Evolutionary conservation across 2,113 vertebrate species (phyloP), one percentile per base, ranked within the genome.

Genomic region (Elanus axillaris): DNA sequence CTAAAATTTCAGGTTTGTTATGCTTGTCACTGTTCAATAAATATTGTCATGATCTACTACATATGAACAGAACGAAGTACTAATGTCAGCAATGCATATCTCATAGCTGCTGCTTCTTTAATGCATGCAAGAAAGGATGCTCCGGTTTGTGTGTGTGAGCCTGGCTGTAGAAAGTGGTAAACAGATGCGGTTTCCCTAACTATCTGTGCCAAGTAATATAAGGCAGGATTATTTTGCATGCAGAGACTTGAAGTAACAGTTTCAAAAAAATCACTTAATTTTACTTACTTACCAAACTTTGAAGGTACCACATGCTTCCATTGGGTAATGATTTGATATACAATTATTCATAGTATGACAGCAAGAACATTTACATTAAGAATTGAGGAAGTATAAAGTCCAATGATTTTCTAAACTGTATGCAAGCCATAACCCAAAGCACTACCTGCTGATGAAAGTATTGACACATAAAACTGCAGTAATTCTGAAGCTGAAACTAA

Each of bases 351-450:
- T 9, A 63, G 79, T 50, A 67, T 43, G 72, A 86, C 4, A 22
- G 68, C 27, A 92, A 75, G 76, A 94, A 78, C 58, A 78, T 56
- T 92, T 83, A 86, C 72, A 64, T 78, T 71, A 87, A 72, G 58
- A 89, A 89, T 0, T 43, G 29, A 85, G 59, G 40, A 94, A 94
- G 36, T 42, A 75, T 47, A 42, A 89, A 78, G 76, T 92, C 83
- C 73, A 92, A 92, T 45, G 11, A 85, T 94, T 96, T 93, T 92
- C 83, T 93, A 92, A 94, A 91, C 22, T 74, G 75, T 16, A 31
- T 5, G 19, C 27, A 69, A 93, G 43, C 43, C 60, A 10, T 93
- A 77, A 90, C 13, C 79, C 59, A 90, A 85, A 93, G 83, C 48
- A 78, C 60, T 75, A 81, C 56, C 67, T 79, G 69, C 93, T 93